Base-by-base conservation (phyloP, 2,797 vertebrate species). In the Hemitrygon akajei region DNA sequence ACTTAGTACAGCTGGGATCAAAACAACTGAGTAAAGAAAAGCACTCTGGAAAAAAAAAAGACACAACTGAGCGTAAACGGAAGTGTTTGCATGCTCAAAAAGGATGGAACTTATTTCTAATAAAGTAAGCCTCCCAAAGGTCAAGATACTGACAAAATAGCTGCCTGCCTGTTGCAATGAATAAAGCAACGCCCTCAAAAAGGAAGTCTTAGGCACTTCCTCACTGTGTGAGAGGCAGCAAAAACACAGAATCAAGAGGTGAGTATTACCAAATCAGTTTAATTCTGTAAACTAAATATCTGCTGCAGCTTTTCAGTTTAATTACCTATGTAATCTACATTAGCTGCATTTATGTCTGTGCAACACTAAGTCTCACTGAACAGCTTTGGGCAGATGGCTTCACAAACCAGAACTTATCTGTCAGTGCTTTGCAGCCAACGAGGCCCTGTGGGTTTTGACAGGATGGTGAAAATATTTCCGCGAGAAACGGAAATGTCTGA, bases 131-230 rank as follows among this genome's bases (percentile, higher is more conserved):
- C n/a, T 89, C 60, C 18, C 6, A 9, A 11, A 16, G 16, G 16
- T 89, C 37, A 63, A 89, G 60, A 9, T 6, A n/a, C n/a, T 34
- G n/a, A 66, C 14, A 66, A n/a, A 34, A 20, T 63, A 66, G 60
- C 66, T 66, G 86, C 86, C n/a, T 66, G 60, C 30, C 84, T 10
- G 86, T 66, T 86, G 1, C 16, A 9, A 14, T 66, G 6, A 47
- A 66, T 4, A 7, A 89, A 66, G 86, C 18, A 89, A 66, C 86
- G 86, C 86, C 86, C 86, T 89, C 60, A 37, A 22, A 89, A 63
- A 89, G 86, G 86, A 89, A 89, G 86, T 69, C n/a, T 66, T 2
- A 5, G 63, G 18, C 60, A 89, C 63, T 89, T 89, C 86, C 86
- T 89, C 63, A 69, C 63, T 34, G 20, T 37, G 7, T 37, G 7